Evolutionary conservation across 2,797 vertebrate species (phyloP), one percentile per base, ranked within the genome.

Genomic region (Diplodus sargus): DNA sequence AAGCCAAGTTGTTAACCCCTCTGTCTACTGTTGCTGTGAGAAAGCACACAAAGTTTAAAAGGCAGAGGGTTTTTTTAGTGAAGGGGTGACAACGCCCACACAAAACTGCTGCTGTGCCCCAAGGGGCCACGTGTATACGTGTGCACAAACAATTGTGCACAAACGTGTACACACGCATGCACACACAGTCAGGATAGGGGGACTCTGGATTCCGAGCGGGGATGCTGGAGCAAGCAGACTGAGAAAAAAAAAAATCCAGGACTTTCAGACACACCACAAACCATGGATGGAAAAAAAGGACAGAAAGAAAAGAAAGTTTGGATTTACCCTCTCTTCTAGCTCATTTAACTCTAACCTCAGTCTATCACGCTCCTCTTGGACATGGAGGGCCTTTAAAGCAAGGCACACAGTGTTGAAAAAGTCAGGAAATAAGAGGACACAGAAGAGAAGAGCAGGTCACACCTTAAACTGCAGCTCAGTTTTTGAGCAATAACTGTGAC

Each of bases 241-340:
- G 85, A 82, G 51, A 63, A 59, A 57, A 63, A 61, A 76, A 49
- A 66, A 70, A 78, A 86, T 79, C 90, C 86, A 90, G 90, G 83
- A 90, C 88, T 87, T 86, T 88, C 81, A 78, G 76, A 91, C 88
- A 93, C 87, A 78, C 62, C 89, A 93, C 86, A 93, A 90, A 82
- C 63, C 74, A 92, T 84, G 73, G 52, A 89, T 84, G 79, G 63
- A 85, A 63, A 73, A 45, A 82, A 86, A 61, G 84, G 64, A 86
- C 70, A 84, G 78, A 70, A 89, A 87, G 81, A 91, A 86, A 91
- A 89, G 59, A 84, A 94, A 93, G 84, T 85, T 74, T 92, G 87
- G 65, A 95, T 95, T 97, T 96, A 97, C 96, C 96, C 96, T 96
- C 94, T 97, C 96, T 89, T 96, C 96, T 95, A 96, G 96, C 94